Evolutionary conservation across 1,140 invertebrate genomes (phyloP), one percentile per base, ranked within the genome.

Genomic region (Panonychus citri): DNA sequence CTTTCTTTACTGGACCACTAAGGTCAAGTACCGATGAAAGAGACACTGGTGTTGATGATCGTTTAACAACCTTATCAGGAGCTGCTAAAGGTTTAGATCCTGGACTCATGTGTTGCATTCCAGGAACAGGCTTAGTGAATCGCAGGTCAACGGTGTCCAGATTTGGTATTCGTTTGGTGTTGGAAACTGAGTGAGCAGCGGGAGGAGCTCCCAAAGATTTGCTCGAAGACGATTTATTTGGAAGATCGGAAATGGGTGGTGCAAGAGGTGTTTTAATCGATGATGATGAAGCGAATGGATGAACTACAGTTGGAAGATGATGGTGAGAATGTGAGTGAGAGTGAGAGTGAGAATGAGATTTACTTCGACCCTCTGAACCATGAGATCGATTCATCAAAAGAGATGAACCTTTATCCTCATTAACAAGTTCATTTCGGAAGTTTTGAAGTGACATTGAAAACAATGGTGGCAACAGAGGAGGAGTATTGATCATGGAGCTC

Each of bases 171-270:
- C 57, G 52, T 19, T 59, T 43, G 19, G 59, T 53, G 28, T 62
- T 57, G 1, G 62, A 63, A 49, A 57, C 62, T 26, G 64, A 62
- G 46, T 64, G 63, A 34, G 62, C 62, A 1, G 63, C 60, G 21
- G 63, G 63, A 43, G 63, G 63, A 19, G 54, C 60, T 34, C 30
- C 30, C 12, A 7, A 12, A 7, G 30, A 34, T 12, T 34, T 34
- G 12, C 30, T 34, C 5, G 30, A n/a, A n/a, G n/a, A n/a, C n/a
- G n/a, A 34, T 34, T 34, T 34, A 12, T 34, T 34, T 7, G 30
- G 5, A 34, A 7, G 30, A 12, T 34, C 30, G 12, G 30, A 34
- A 7, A 34, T 34, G 5, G 30, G 30, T 7, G 30, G 12, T 7
- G 30, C 12, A 12, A 34, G 30, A 34, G 30, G 30, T 7, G 30